Evolutionary conservation across 2,888 invertebrate species (phyloP).

Genomic region (Cheilosia variabilis): DNA sequence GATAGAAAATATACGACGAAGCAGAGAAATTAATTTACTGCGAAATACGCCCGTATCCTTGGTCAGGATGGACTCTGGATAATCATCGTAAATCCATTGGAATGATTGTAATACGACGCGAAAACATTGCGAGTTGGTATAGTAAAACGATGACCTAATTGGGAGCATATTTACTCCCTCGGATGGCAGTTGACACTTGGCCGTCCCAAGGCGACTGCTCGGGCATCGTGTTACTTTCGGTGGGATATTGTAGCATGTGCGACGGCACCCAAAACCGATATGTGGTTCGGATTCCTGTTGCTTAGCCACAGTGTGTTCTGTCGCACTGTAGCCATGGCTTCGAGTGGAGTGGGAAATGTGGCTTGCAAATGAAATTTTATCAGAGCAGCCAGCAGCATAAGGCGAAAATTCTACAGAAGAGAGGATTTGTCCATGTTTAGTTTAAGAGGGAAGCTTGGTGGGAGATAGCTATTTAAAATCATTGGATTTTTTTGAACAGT

Average conservation of each 20-base stretch:
- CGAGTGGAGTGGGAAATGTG: constrained; percentile 13
- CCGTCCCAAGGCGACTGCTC: constrained; percentile 25
- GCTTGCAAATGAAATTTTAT: too few species aligned
- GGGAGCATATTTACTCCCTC: constrained; percentile 29
- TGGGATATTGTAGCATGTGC: constrained; percentile 34
- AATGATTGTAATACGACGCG: constrained; percentile 55
- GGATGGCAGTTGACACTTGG: constrained; percentile 32
- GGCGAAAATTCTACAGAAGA: too few species aligned
- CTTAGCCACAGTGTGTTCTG: background rate
- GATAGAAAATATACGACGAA: background rate
- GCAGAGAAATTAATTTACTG: constrained; percentile 38
- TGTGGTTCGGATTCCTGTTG: constrained; percentile 33
- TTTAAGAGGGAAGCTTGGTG: too few species aligned
- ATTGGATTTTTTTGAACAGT: too few species aligned
- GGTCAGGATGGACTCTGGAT: constrained; percentile 7
- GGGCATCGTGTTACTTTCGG: constrained; percentile 47
- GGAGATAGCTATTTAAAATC: too few species aligned
- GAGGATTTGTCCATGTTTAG: too few species aligned
- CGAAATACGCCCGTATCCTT: constrained; percentile 34
- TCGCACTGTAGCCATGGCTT: constrained; percentile 31
- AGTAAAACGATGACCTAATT: constrained; percentile 50
- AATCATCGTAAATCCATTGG: constrained; percentile 42
- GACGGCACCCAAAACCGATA: constrained; percentile 22
- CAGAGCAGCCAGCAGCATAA: too few species aligned
- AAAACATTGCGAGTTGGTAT: constrained; percentile 19